These are phyloP conservation scores for Sphaerolaimus hirsutus DNA, from an alignment of 2,888 invertebrate genomes.

Conservation along the genomic window DNA sequence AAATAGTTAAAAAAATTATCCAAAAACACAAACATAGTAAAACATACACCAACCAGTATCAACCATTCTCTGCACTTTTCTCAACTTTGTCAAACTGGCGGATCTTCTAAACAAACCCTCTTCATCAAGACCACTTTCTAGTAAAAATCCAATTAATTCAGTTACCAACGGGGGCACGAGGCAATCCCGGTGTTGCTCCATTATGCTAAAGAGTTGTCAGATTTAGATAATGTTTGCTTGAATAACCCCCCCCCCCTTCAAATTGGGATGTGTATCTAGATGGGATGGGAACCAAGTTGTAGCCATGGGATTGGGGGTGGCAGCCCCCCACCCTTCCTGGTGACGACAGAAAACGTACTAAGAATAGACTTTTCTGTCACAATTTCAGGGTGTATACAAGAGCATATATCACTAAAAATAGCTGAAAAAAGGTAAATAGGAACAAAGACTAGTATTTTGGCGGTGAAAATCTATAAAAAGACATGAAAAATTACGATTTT, in stretches of 20 bases:
- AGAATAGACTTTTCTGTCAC: background rate
- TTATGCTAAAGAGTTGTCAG: conserved; percentile 37
- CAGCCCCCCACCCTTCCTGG: too few relatives aligned
- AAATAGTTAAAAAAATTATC: background rate
- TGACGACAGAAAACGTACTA: too few relatives aligned
- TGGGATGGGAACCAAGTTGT: too few relatives aligned
- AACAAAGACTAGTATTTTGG: too few relatives aligned
- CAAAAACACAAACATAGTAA: background rate
- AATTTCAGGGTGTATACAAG: conserved; percentile 3
- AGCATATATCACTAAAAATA: too few relatives aligned
- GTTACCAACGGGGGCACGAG: conserved; percentile 74
- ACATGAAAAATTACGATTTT: too few relatives aligned
- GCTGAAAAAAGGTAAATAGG: too few relatives aligned
- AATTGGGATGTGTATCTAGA: too few relatives aligned
- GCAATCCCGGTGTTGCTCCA: conserved; percentile 52
- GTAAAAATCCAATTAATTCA: conserved; percentile 63
- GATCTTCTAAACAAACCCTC: conserved; percentile 89
- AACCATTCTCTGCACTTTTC: conserved; percentile 55
- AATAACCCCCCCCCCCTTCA: too few relatives aligned
- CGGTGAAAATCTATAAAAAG: too few relatives aligned
- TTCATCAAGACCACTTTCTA: conserved; percentile 32
- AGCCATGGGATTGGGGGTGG: too few relatives aligned
- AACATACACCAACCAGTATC: conserved; percentile 42
- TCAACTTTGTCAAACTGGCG: conserved; percentile 55
- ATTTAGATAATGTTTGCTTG: background rate